phyloP scores from a whole-genome alignment of 2,113 vertebrate genomes.

The Rissa tridactyla region DNA sequence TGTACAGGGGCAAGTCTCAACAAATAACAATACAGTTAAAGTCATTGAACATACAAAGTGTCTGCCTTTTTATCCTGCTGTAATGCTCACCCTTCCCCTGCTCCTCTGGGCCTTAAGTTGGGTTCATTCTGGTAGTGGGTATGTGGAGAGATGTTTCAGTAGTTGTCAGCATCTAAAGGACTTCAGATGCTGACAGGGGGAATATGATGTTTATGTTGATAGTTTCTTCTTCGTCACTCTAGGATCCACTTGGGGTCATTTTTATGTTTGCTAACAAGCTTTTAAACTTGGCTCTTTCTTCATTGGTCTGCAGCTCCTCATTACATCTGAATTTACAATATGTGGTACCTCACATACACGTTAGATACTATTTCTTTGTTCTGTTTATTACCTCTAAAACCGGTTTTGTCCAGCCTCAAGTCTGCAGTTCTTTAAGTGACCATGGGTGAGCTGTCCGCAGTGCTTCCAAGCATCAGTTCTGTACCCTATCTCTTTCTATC shows the following conservation, averaged over 20 bases:
- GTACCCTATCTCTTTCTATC: neutral
- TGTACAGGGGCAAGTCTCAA: neutral
- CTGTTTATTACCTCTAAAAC: neutral
- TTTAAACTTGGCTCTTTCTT: neutral
- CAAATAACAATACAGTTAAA: neutral
- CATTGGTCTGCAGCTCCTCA: fast-evolving
- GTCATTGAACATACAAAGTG: neutral
- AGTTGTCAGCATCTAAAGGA: neutral
- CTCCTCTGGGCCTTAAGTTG: neutral
- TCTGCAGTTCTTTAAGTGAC: neutral
- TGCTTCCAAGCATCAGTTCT: neutral
- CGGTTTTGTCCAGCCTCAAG: neutral
- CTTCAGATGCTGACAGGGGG: neutral
- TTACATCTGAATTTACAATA: neutral
- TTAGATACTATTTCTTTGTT: neutral
- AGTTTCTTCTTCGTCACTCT: neutral
- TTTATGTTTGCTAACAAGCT: neutral
- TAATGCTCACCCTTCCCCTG: neutral
- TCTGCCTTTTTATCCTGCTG: neutral
- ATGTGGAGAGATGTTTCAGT: neutral
- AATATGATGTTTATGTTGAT: neutral
- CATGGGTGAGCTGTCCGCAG: neutral
- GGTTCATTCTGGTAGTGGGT: neutral
- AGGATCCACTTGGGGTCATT: neutral
- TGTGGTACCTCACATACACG: neutral